Evolutionary conservation across 2,888 invertebrate species (phyloP), one percentile per base, ranked within the genome.

Genomic region (Vandiemenella viatica): DNA sequence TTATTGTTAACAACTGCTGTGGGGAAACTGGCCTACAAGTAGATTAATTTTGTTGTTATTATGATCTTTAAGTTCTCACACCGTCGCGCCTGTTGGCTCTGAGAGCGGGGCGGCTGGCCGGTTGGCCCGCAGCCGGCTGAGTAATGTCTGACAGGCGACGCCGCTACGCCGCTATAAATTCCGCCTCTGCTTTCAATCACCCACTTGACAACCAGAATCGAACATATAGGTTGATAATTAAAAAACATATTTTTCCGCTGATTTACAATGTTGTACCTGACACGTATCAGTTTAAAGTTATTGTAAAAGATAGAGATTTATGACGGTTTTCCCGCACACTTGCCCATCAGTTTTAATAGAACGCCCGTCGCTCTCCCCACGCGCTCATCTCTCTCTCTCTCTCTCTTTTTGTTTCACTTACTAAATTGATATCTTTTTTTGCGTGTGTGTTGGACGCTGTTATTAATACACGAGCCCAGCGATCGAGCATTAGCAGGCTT

Each of bases 231-330:
- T 19, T 21, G 18, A 42, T 42, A 42, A 42, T 42, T 42, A 42
- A 42, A 42, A 42, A 42, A 20, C 18, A 18, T 42, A 20, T 42
- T 42, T 20, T 20, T 13, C 19, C 19, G 20, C 21, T 42, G 42
- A 42, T 42, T 42, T 42, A 42, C 42, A 42, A 21, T 42, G 42
- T 42, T 42, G 42, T 42, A 42, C 19, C 42, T 42, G 42, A 42
- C 42, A 19, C 42, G 42, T 21, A 19, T 38, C 38, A 16, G 13
- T 19, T 42, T 42, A 42, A 42, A 42, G 42, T 42, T 42, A 42
- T 42, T 42, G 21, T 42, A 42, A 42, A 42, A 42, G 16, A 42
- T 42, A 16, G 42, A 19, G 42, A 42, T 42, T 42, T 42, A 42
- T 42, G 18, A 42, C 19, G 42, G 19, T 19, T 42, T 42, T 42